phyloP scores from a whole-genome alignment of 2,888 invertebrate species.

The Hipparchia semele region DNA sequence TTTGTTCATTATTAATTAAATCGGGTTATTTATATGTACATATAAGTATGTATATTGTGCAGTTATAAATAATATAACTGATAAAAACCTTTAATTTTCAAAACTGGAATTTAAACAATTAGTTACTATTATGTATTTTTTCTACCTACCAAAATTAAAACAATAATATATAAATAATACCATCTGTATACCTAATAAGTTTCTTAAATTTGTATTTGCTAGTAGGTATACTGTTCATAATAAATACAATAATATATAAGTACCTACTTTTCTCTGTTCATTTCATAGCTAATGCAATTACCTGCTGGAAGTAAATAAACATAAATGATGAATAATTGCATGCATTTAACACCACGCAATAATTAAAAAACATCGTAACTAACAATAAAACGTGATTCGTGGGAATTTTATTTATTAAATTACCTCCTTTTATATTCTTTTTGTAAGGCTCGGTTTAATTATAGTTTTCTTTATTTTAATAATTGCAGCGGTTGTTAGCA shows the following conservation, averaged over 20 bases:
- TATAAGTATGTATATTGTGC: constrained; percentile 4
- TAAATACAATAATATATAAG: background rate
- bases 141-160: no score
- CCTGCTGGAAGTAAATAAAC: background rate
- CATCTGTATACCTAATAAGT: background rate
- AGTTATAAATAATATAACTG: background rate
- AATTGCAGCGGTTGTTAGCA: background rate
- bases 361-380: background rate
- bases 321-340: background rate
- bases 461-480: background rate
- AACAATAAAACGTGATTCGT: constrained; percentile 6
- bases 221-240: background rate
- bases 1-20: background rate
- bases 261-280: background rate
- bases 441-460: background rate
- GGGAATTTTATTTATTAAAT: background rate
- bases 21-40: background rate
- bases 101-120: background rate
- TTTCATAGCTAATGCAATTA: constrained; percentile 1
- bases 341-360: background rate
- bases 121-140: background rate
- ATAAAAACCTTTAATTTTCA: background rate
- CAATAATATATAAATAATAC: background rate
- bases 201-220: background rate
- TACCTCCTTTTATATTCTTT: background rate